A percentile compares a stretch with the other conserved stretches of the same genome.
Conservation (phyloP, 2,797 vertebrate species). For the Onychomys leucogaster region DNA sequence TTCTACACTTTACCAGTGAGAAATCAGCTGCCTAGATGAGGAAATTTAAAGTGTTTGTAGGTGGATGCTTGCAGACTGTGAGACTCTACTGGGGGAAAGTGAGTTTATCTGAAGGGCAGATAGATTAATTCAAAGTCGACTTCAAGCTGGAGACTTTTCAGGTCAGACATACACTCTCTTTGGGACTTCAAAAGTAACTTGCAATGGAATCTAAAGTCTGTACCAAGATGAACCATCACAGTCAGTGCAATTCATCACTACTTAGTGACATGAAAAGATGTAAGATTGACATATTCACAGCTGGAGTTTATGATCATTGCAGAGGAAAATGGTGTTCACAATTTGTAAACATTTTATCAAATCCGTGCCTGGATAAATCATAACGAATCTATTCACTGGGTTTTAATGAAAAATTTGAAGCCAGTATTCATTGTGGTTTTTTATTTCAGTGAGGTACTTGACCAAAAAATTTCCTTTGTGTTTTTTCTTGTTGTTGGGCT, state of each 20-base stretch:
- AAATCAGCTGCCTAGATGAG: background rate
- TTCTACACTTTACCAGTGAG: background rate
- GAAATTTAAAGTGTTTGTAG: conserved; percentile 31
- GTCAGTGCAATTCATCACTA: background rate
- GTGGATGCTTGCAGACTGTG: background rate
- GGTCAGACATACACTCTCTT: background rate
- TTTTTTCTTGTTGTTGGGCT: background rate
- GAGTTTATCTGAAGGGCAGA: conserved; percentile 11
- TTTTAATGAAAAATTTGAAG: conserved; percentile 60
- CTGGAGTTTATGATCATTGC: background rate
- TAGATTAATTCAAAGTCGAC: conserved; percentile 52
- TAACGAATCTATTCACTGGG: conserved; percentile 1
- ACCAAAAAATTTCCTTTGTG: background rate
- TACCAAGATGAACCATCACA: background rate
- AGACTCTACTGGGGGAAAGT: background rate
- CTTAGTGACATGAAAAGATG: background rate
- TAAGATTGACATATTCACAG: background rate
- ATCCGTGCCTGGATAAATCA: conserved; percentile 38
- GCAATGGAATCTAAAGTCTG: background rate
- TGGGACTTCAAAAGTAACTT: conserved; percentile 46
- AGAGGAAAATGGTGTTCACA: conserved; percentile 41
- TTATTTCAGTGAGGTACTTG: background rate
- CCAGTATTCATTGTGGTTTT: conserved; percentile 22
- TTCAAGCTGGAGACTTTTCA: conserved; percentile 28
- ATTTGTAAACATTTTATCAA: conserved; percentile 57